A percentile compares a stretch with the other conserved stretches of the same genome.
These are phyloP conservation scores for Hyla sarda DNA, from an alignment of 2,113 vertebrate genomes.

Conservation along the genomic window DNA sequence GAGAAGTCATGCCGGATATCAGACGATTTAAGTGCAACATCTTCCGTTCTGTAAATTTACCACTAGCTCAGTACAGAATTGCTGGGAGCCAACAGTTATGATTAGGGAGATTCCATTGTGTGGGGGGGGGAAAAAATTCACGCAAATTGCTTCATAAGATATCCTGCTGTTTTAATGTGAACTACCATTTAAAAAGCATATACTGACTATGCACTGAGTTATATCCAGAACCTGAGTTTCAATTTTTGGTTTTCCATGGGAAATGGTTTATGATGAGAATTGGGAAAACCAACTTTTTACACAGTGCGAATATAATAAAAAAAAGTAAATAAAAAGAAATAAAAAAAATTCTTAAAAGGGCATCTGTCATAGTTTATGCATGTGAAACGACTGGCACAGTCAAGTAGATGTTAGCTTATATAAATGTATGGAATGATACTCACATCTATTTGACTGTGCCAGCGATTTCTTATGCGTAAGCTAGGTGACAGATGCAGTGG, in stretches of 20 bases:
- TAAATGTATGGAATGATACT: too few species aligned
- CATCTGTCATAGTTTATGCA: too few species aligned
- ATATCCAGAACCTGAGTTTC: conserved; percentile 74
- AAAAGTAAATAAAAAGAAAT: conserved; percentile 58
- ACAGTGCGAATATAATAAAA: background rate
- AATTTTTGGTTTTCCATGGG: conserved; percentile 56
- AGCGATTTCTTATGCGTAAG: too few species aligned
- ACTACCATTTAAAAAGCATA: conserved; percentile 75
- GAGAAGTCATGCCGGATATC: conserved; percentile 97
- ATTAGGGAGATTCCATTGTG: conserved; percentile 25
- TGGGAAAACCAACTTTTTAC: conserved; percentile 66
- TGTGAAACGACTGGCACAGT: too few species aligned
- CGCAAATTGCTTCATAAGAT: conserved; percentile 71
- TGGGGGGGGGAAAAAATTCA: conserved; percentile 68
- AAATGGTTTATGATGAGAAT: conserved; percentile 68
- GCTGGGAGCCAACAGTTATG: conserved; percentile 63
- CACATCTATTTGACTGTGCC: too few species aligned
- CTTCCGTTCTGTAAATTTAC: conserved; percentile 67
- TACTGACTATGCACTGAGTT: conserved; percentile 77
- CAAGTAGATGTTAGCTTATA: too few species aligned
- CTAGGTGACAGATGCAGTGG: too few species aligned
- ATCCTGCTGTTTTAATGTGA: conserved; percentile 79
- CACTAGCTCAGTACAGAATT: conserved; percentile 69
- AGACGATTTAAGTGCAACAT: conserved; percentile 86
- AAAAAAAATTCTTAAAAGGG: too few species aligned